These are phyloP conservation scores for Jaculus jaculus DNA, from an alignment of 2,113 vertebrate species.

Conservation along the genomic window DNA sequence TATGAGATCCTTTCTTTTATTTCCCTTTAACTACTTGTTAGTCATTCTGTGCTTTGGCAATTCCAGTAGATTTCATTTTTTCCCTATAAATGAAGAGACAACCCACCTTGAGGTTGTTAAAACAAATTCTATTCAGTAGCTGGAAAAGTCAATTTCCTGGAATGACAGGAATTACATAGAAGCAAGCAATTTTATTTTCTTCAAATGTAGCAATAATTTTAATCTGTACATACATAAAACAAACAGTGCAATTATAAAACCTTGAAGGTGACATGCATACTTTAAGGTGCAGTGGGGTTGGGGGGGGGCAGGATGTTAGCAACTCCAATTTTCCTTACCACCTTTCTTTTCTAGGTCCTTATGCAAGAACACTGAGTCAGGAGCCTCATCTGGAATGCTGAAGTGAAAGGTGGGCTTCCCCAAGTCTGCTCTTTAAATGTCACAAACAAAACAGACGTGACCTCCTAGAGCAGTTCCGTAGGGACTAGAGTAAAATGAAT, in stretches of 20 bases:
- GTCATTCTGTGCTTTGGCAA: constrained; percentile 28
- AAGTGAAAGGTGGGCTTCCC: constrained; percentile 78
- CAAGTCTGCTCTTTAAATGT: constrained; percentile 65
- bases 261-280: constrained; percentile 82
- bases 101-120: constrained; percentile 66
- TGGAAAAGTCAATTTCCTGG: constrained; percentile 79
- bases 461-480: constrained; percentile 65
- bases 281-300: constrained; percentile 79
- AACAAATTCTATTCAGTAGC: constrained; percentile 74
- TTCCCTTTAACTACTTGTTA: not conserved
- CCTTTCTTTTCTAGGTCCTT: constrained; percentile 74
- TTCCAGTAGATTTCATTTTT: constrained; percentile 39
- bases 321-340: constrained; percentile 76
- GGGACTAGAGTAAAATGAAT: constrained; percentile 75
- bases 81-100: constrained; percentile 72
- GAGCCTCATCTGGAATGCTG: constrained; percentile 82
- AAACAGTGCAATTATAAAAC: constrained; percentile 84
- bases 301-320: constrained; percentile 64
- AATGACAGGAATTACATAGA: constrained; percentile 81
- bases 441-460: constrained; percentile 75
- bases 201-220: constrained; percentile 83
- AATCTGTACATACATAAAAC: constrained; percentile 83
- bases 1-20: constrained; percentile 25
- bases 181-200: constrained; percentile 83
- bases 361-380: constrained; percentile 74